Evolutionary conservation across 1,140 invertebrate species (phyloP).

Genomic region (Apis florea): DNA sequence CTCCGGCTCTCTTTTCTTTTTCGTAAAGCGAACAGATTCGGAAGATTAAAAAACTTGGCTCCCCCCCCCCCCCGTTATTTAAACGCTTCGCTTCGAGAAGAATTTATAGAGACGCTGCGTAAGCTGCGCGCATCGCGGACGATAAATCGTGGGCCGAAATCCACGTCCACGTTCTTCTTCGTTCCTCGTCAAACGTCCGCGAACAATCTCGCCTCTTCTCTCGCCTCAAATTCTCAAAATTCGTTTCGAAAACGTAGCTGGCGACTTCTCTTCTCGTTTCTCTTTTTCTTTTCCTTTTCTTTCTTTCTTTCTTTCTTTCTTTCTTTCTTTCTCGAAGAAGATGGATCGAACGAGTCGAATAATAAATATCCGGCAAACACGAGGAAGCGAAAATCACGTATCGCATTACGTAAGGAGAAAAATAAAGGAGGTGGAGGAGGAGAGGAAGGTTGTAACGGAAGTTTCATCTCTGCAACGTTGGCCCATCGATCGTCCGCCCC

Average conservation of each 20-base stretch:
- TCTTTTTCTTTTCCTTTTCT: too few species aligned
- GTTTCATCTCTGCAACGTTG: not conserved
- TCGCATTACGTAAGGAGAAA: too few species aligned
- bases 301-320: too few species aligned
- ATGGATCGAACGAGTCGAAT: too few species aligned
- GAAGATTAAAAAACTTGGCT: constrained; percentile 50
- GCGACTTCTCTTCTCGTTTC: not conserved
- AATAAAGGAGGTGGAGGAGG: too few species aligned
- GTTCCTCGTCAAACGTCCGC: constrained; percentile 50
- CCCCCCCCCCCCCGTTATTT: constrained; percentile 6
- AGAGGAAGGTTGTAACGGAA: not conserved
- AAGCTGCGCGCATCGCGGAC: not conserved
- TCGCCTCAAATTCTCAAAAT: too few species aligned
- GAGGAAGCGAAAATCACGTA: too few species aligned
- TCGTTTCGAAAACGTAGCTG: not conserved
- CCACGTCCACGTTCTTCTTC: constrained; percentile 12
- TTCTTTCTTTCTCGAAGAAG: too few species aligned
- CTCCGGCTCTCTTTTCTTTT: constrained; percentile 1
- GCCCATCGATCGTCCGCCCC: not conserved
- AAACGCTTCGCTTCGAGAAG: not conserved
- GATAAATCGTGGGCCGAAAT: constrained; percentile 52
- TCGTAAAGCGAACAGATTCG: not conserved
- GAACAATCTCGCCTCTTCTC: not conserved
- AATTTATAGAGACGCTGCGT: constrained; percentile 16
- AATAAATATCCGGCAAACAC: too few species aligned